Percentiles rank a stretch among this genome's conserved stretches.
Conservation (phyloP, 1,140 invertebrate genomes). For the Plectrocnemia conspersa region DNA sequence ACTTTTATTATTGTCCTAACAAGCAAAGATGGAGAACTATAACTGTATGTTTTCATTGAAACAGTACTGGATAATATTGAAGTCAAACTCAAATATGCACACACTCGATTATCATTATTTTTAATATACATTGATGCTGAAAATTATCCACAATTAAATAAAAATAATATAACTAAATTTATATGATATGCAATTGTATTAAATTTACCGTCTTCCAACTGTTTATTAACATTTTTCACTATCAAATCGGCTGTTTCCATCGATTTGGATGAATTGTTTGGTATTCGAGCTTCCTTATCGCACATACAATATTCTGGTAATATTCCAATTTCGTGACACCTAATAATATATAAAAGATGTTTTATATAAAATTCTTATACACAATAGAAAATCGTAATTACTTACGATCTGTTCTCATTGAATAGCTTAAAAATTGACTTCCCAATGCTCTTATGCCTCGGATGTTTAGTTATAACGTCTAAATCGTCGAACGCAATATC, state of each 20-base stretch:
- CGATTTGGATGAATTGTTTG: slow-evolving; percentile 39
- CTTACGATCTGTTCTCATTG: slow-evolving; percentile 31
- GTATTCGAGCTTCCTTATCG: slow-evolving; percentile 46
- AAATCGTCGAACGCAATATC: slow-evolving; percentile 43
- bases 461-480: slow-evolving; percentile 13
- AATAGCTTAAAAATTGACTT: slow-evolving; percentile 32
- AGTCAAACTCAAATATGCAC: slow-evolving; percentile 48
- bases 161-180: background rate
- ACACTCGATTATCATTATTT: slow-evolving; percentile 44
- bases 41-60: slow-evolving; percentile 39
- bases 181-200: background rate
- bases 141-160: slow-evolving; percentile 3
- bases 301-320: slow-evolving; percentile 67
- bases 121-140: slow-evolving; percentile 18
- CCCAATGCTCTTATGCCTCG: slow-evolving; percentile 21
- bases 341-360: too few species aligned
- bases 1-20: slow-evolving; percentile 51
- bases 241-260: slow-evolving; percentile 43
- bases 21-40: slow-evolving; percentile 31
- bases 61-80: slow-evolving; percentile 49
- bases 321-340: slow-evolving; percentile 60
- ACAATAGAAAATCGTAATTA: slow-evolving; percentile 1
- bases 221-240: slow-evolving; percentile 50
- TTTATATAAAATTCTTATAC: too few species aligned
- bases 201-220: slow-evolving; percentile 40